Evolutionary conservation across 2,888 invertebrate species (phyloP).

Genomic region (Lasioglossum pauxillum): DNA sequence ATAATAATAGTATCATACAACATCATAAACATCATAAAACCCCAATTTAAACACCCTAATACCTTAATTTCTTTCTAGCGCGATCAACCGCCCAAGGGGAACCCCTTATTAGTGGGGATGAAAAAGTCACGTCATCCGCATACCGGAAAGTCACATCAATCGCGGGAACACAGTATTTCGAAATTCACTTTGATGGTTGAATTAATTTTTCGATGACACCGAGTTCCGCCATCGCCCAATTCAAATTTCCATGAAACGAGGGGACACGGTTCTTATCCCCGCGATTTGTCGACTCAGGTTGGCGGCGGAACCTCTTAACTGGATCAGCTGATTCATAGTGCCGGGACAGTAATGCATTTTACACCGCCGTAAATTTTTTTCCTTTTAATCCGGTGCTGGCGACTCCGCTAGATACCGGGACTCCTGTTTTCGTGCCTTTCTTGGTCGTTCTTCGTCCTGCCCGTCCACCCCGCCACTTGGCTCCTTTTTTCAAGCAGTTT

Average conservation of each 20-base stretch:
- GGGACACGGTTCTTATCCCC: not conserved
- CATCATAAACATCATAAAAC: no score
- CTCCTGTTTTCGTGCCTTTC: not conserved
- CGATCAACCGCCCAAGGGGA: no score
- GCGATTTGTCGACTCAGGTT: not conserved
- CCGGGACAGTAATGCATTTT: conserved; percentile 27
- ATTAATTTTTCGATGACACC: not conserved
- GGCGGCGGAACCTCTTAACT: conserved; percentile 21
- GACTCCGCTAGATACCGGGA: conserved; percentile 12
- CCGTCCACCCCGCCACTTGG: not conserved
- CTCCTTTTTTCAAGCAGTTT: not conserved
- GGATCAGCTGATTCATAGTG: conserved; percentile 52
- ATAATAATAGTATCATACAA: no score
- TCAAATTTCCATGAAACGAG: not conserved
- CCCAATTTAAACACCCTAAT: no score
- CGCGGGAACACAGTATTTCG: no score
- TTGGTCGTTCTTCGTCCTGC: not conserved
- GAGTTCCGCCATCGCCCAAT: not conserved
- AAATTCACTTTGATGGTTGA: not conserved
- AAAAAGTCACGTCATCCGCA: no score
- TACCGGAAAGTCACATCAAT: no score
- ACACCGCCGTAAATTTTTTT: conserved; percentile 34
- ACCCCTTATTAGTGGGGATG: no score
- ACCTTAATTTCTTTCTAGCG: no score
- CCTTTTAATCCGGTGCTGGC: conserved; percentile 43